Base-by-base conservation (phyloP, 2,797 vertebrate species). In the Anisognathus igniventris region DNA sequence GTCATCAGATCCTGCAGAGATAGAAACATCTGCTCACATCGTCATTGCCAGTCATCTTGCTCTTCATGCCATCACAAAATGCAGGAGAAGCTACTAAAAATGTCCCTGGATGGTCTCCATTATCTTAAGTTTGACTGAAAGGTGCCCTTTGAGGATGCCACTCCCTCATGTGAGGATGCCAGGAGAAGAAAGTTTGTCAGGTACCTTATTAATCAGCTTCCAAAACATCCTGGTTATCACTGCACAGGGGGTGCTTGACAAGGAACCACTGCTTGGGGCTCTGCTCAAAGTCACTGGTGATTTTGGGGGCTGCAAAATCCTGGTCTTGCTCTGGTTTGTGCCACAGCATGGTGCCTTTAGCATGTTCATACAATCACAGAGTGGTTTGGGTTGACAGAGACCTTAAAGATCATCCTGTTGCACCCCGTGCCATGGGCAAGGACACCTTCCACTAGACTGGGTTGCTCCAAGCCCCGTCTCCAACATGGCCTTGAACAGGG, bases 21-120 rank as follows among this genome's bases (percentile, higher is more conserved):
- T 3, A 10, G 12, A 30, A 48, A 57, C 28, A 64, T 23, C 57
- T 16, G 3, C 14, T 60, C 2, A 3, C 21, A 13, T 13, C 0
- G 0, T 53, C 50, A 35, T 12, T 35, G 42, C 17, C 3, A 6
- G 37, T 13, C 28, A 60, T 21, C 0, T 2, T 27, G 37, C 24
- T 61, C 25, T 31, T 60, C 8, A 2, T 1, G 4, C 20, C 19
- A 4, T 22, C 58, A 50, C 1, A 2, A 81, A 73, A 54, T 2
- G 10, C 27, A 70, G 64, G 16, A 42, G 12, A 50, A 21, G 20
- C 31, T 7, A 13, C 20, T 18, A 35, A 40, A 85, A 31, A 35
- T 72, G 11, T 12, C 25, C 39, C 50, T 37, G 50, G 39, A n/a
- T 39, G 22, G 35, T 16, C 61, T 71, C 45, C 48, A 72, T 7